These are phyloP conservation scores for Poeciliopsis retropinna DNA, from an alignment of 2,113 vertebrate species.

Conservation along the genomic window DNA sequence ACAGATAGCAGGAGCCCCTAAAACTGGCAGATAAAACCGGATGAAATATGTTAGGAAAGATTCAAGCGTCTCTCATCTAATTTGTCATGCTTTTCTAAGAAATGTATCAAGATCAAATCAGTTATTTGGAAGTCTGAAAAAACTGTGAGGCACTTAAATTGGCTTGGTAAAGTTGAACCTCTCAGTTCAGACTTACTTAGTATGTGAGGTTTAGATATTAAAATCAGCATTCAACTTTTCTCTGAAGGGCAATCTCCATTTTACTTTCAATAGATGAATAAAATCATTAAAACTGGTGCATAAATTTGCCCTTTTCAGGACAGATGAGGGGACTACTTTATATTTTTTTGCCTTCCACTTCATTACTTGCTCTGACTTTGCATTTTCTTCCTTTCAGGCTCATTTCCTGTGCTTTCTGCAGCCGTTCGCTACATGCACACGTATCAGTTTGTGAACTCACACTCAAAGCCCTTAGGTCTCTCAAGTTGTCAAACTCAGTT, in stretches of 20 bases:
- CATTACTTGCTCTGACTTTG: not conserved
- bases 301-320: not conserved
- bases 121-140: not conserved
- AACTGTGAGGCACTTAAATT: constrained; percentile 3
- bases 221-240: not conserved
- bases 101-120: not conserved
- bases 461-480: too few species aligned
- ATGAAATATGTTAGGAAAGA: too few species aligned
- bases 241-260: constrained; percentile 17
- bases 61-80: not conserved
- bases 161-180: constrained; percentile 12
- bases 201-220: constrained; percentile 3
- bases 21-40: not conserved
- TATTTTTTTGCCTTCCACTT: constrained; percentile 2
- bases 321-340: not conserved
- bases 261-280: constrained; percentile 10
- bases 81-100: not conserved
- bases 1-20: not conserved
- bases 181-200: constrained; percentile 11
- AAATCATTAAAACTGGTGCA: constrained; percentile 12
- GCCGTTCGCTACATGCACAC: not conserved
- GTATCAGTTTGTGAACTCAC: too few species aligned
- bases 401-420: not conserved
- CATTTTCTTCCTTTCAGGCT: not conserved
- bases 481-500: not conserved